These are phyloP conservation scores for Capitella teleta DNA, from an alignment of 1,140 invertebrate genomes.

Conservation along the genomic window DNA sequence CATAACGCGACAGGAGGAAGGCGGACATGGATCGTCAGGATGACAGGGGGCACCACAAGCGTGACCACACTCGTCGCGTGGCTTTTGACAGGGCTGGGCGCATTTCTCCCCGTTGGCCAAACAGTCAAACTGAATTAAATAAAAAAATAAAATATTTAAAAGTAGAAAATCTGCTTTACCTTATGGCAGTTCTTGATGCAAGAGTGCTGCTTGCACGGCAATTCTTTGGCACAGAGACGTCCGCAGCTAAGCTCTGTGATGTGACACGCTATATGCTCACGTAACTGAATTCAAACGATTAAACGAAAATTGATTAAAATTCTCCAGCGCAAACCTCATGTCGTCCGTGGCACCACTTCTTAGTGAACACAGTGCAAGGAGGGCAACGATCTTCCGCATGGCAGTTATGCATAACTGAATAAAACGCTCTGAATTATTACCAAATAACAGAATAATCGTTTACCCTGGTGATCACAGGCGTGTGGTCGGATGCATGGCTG, in stretches of 20 bases:
- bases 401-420: slow-evolving; percentile 45
- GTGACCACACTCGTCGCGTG: slow-evolving; percentile 63
- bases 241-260: slow-evolving; percentile 82
- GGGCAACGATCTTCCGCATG: slow-evolving; percentile 67
- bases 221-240: slow-evolving; percentile 62
- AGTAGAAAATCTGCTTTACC: slow-evolving; percentile 26
- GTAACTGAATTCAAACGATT: slow-evolving; percentile 41
- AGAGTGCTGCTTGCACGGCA: slow-evolving; percentile 67
- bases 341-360: slow-evolving; percentile 74
- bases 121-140: slow-evolving; percentile 40
- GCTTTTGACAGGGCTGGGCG: slow-evolving; percentile 61
- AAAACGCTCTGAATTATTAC: neutral
- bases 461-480: slow-evolving; percentile 61
- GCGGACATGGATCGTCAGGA: slow-evolving; percentile 47
- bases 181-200: slow-evolving; percentile 65
- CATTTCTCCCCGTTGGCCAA: slow-evolving; percentile 51
- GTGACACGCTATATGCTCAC: slow-evolving; percentile 80
- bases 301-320: neutral
- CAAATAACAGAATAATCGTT: neutral
- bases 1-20: slow-evolving; percentile 56
- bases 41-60: slow-evolving; percentile 70
- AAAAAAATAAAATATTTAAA: neutral
- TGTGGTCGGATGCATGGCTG: slow-evolving; percentile 65
- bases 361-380: slow-evolving; percentile 81
- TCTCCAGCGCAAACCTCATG: slow-evolving; percentile 58